Evolutionary conservation across 64 coral and sea anemone genomes (phyloP).

Genomic region (Orbicella faveolata): DNA sequence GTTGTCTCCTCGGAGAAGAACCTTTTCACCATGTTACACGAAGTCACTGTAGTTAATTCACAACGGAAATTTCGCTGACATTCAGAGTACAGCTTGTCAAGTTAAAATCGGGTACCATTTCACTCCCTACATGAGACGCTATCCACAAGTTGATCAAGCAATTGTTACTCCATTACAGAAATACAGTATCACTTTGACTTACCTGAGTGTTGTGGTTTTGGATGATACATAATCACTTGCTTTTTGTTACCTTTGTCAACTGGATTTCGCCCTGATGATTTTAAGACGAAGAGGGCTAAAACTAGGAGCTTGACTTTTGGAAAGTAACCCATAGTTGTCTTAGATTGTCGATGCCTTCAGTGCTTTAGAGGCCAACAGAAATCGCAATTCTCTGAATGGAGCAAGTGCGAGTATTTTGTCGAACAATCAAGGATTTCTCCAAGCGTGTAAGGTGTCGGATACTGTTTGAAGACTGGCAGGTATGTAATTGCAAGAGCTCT

Average conservation of each 20-base stretch:
- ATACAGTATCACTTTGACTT: not conserved
- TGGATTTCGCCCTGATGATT: not conserved
- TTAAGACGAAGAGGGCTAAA: not conserved
- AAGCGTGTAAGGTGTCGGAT: not conserved
- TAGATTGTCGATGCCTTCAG: not conserved
- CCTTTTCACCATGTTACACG: not conserved
- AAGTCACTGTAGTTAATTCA: not conserved
- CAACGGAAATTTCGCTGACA: too few species aligned
- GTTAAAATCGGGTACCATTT: not conserved
- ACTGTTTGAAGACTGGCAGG: not conserved
- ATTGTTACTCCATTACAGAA: not conserved
- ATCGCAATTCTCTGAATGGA: not conserved
- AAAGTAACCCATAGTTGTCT: not conserved
- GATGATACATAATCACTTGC: constrained; percentile 4
- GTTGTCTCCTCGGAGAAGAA: not conserved
- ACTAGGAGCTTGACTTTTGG: not conserved
- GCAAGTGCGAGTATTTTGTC: not conserved
- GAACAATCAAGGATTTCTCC: not conserved
- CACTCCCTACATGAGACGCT: not conserved
- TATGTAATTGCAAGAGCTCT: not conserved
- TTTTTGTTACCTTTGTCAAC: constrained; percentile 3
- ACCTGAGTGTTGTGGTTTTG: constrained; percentile 23
- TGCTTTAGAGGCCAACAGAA: not conserved
- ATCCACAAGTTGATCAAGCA: not conserved
- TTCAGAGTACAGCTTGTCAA: not conserved